Evolutionary conservation across 2,888 invertebrate genomes (phyloP).

Genomic region (Augiades crinisus): DNA sequence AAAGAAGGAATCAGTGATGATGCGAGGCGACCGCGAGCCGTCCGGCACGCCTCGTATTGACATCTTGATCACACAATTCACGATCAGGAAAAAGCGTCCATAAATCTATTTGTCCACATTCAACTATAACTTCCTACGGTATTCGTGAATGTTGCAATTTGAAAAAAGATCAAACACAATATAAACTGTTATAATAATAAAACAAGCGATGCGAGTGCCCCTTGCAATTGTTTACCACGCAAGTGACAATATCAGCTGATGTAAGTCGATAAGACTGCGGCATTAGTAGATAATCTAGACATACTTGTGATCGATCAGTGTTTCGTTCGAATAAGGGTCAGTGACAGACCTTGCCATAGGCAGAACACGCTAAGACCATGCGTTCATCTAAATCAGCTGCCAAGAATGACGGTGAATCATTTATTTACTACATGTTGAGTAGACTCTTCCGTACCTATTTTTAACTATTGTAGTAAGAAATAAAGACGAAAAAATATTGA

Average conservation of each 20-base stretch:
- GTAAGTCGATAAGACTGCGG: conserved; percentile 16
- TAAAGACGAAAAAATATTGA: too few species aligned
- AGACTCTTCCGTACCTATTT: background rate
- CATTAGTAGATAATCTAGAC: conserved; percentile 11
- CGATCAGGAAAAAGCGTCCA: background rate
- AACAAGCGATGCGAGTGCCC: conserved; percentile 13
- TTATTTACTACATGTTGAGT: too few species aligned
- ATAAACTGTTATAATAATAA: background rate
- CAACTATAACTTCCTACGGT: background rate
- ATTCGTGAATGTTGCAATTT: background rate
- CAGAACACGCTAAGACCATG: conserved; percentile 1
- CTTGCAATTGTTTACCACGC: background rate
- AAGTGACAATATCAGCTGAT: conserved; percentile 9
- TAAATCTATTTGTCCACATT: background rate
- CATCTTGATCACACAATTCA: conserved; percentile 44
- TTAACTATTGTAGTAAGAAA: too few species aligned
- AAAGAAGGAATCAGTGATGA: conserved; percentile 70
- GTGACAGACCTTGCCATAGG: background rate
- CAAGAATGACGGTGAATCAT: background rate
- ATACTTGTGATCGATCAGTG: conserved; percentile 4
- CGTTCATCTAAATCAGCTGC: background rate
- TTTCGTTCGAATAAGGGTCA: background rate
- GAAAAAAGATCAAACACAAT: background rate
- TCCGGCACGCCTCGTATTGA: conserved; percentile 72
- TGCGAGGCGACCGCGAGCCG: conserved; percentile 65